A percentile compares a stretch with the other conserved stretches of the same genome.
These are phyloP conservation scores for Tetragonisca angustula DNA, from an alignment of 2,888 invertebrate species.

Conservation along the genomic window DNA sequence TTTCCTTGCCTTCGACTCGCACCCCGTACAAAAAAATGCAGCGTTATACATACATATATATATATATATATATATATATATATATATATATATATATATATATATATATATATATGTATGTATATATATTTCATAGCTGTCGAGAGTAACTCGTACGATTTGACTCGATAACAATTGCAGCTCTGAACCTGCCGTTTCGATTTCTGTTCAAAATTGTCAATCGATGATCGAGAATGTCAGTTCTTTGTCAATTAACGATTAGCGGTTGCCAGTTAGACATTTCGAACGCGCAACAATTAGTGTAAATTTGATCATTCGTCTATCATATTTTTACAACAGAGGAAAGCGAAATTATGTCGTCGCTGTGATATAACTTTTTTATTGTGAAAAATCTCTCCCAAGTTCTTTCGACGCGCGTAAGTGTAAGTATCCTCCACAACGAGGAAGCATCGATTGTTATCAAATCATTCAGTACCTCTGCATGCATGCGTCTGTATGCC, in stretches of 20 bases:
- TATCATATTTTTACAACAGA: too few relatives aligned
- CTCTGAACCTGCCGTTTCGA: not conserved
- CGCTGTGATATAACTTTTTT: rapidly evolving
- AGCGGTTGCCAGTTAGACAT: not conserved
- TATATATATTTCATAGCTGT: slow-evolving; percentile 36
- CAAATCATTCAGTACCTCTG: slow-evolving; percentile 27
- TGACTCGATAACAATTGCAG: slow-evolving; percentile 25
- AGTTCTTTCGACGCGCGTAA: not conserved
- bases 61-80: not conserved
- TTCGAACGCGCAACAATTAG: not conserved
- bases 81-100: too few relatives aligned
- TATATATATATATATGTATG: too few relatives aligned
- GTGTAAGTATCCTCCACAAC: not conserved
- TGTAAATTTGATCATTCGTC: not conserved
- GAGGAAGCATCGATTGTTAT: slow-evolving; percentile 4
- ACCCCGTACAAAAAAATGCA: slow-evolving; percentile 71
- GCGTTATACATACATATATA: not conserved
- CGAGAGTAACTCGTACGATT: slow-evolving; percentile 17
- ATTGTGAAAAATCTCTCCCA: not conserved
- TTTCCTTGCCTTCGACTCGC: slow-evolving; percentile 49
- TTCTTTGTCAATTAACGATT: not conserved
- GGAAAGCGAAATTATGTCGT: not conserved
- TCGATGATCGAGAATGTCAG: not conserved
- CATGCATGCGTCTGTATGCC: not conserved
- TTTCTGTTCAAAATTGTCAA: not conserved